Evolutionary conservation across 1,140 invertebrate genomes (phyloP), one percentile per base, ranked within the genome.

Genomic region (Lucilia sericata): DNA sequence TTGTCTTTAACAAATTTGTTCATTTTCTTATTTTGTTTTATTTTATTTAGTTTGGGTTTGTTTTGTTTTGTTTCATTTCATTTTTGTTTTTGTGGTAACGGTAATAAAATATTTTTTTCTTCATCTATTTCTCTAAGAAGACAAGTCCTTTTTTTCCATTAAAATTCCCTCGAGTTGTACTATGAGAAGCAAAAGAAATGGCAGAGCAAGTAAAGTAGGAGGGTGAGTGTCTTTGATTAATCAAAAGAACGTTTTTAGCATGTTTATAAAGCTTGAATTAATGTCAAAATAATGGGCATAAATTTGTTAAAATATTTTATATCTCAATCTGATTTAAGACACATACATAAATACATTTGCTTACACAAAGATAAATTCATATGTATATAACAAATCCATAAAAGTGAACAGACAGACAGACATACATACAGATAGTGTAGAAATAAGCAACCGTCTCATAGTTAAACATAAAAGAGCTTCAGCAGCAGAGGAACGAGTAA

Each of bases 251-350:
- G 76, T 80, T 80, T 80, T 80, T 80, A 80, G 76, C 19, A 49
- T 80, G 76, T 80, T 80, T 80, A 47, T 47, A 80, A 80, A 80
- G 76, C 76, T 21, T 80, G 76, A 80, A 80, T 80, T 80, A 80
- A 80, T 80, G 76, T 80, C 76, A 80, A 80, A 80, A 80, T 80
- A 80, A 80, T 80, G 76, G 76, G 76, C 42, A 80, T 80, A 80
- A 80, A 80, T 80, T 80, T 80, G 76, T 80, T 80, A 80, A 80
- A 80, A 70, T 21, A 70, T 21, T 70, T 19, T 70, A 70, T 21
- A 70, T 70, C 65, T 70, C n/a, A 19, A 70, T 70, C 65, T 21
- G 65, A 70, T 70, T 70, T 70, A 60, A 42, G 5, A 60, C 65
- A 70, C 65, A 19, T 60, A 60, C 51, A 60, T 14, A 60, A 8